These are phyloP conservation scores for Tiliqua scincoides DNA, from an alignment of 2,113 vertebrate genomes.

Conservation along the genomic window DNA sequence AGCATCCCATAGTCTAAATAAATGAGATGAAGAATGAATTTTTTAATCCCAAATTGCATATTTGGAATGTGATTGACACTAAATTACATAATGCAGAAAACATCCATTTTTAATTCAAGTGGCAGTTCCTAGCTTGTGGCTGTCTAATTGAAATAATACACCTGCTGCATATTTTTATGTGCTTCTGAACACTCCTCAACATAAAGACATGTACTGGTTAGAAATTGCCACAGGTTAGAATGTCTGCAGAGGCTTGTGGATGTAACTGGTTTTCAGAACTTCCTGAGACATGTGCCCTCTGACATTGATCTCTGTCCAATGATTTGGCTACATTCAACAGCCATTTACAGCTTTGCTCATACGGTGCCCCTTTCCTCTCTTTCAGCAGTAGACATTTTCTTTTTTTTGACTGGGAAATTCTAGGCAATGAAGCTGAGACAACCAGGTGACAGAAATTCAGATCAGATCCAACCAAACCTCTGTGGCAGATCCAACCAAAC, in stretches of 20 bases:
- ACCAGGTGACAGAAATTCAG: not conserved
- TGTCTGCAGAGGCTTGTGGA: not conserved
- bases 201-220: not conserved
- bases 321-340: not conserved
- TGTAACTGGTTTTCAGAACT: not conserved
- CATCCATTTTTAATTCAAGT: not conserved
- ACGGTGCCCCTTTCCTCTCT: not conserved
- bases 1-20: constrained; percentile 20
- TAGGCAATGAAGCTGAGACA: no score
- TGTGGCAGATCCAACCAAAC: not conserved
- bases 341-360: not conserved
- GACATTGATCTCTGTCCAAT: not conserved
- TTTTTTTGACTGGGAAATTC: not conserved
- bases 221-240: not conserved
- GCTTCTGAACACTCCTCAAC: not conserved
- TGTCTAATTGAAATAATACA: not conserved
- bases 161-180: not conserved
- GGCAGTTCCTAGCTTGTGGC: not conserved
- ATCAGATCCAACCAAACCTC: not conserved
- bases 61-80: not conserved
- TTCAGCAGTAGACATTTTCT: not conserved
- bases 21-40: not conserved
- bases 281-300: not conserved
- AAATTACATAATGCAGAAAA: not conserved
- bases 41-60: not conserved